Evolutionary conservation across 1,140 invertebrate genomes (phyloP), one percentile per base, ranked within the genome.

Genomic region (Calliphora vicina): DNA sequence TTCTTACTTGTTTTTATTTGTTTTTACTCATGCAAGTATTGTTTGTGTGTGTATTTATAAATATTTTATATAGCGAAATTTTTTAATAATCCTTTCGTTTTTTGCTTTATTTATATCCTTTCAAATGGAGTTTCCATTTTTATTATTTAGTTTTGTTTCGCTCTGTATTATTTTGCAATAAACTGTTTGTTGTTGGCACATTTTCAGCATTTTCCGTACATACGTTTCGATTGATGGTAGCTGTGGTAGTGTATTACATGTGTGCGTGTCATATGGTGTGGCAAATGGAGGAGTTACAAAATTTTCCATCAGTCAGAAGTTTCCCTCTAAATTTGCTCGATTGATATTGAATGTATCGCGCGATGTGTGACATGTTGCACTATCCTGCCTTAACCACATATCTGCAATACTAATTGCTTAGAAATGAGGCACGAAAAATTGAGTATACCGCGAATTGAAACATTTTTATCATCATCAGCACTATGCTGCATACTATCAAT

Each of bases 171-270:
- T 78, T 78, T 78, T 25, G 5, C 35, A 43, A 78, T 78, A 78
- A 78, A 78, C 35, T 78, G 20, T 45, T 78, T 13, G n/a, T 78
- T 43, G 74, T 78, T 78, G 74, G 74, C 74, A 78, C 74, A 78
- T 78, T 78, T 78, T 78, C 74, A 78, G 35, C 1, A 23, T 20
- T 23, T 45, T 27, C 15, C 15, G 17, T 17, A 45, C 42, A 23
- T 23, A 43, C 23, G 61, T 67, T 17, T 57, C 15, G 50, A n/a
- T 57, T 57, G n/a, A 35, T 78, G 35, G 72, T 42, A 76, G 27
- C 42, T 20, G 73, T 76, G 73, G 27, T 17, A 8, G 73, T 42
- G 35, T 5, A 35, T 35, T 35, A 35, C 35, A 20, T 67, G 61
- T 67, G 9, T 57, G 50, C n/a, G 20, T 67, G n/a, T 50, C 45